phyloP scores from a whole-genome alignment of 1,140 invertebrate genomes.

The Aphelenchoides fujianensis region DNA sequence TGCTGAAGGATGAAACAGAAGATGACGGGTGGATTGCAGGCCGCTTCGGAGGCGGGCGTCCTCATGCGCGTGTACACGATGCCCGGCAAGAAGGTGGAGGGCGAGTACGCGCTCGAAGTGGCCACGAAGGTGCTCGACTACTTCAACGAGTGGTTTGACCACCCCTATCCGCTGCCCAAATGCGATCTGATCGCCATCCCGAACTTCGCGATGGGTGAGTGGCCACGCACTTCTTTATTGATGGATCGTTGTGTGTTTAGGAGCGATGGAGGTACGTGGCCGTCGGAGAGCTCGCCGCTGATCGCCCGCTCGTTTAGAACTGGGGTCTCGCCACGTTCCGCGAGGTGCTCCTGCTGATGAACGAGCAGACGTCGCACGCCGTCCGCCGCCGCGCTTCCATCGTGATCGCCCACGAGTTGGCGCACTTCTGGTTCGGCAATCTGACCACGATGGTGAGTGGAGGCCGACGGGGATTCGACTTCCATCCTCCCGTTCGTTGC shows the following conservation, averaged over 20 bases:
- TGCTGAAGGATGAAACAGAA: neutral
- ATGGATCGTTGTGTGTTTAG: too few species aligned
- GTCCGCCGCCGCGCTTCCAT: conserved; percentile 54
- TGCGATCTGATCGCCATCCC: too few species aligned
- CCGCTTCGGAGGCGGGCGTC: conserved; percentile 41
- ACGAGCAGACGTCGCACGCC: neutral
- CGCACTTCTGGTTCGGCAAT: conserved; percentile 65
- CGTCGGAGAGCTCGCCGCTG: too few species aligned
- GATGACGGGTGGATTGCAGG: conserved; percentile 8
- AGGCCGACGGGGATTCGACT: neutral
- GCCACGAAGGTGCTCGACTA: conserved; percentile 76
- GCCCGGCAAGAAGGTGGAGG: too few species aligned
- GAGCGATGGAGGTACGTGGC: too few species aligned
- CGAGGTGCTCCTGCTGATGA: conserved; percentile 32
- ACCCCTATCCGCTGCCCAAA: too few species aligned
- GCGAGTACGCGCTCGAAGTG: conserved; percentile 74
- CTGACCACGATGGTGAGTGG: conserved; percentile 65
- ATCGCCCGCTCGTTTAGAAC: conserved; percentile 69
- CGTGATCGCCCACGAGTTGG: conserved; percentile 55
- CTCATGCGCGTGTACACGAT: conserved; percentile 75
- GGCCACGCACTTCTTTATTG: too few species aligned
- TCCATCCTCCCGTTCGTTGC: too few species aligned
- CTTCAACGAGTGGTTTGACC: too few species aligned
- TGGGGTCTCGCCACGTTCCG: conserved; percentile 65
- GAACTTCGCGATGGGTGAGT: conserved; percentile 55